Percentiles rank a stretch among this genome's conserved stretches.
Conservation (phyloP, 2,797 vertebrate genomes). For the Eupleurogrammus muticus region DNA sequence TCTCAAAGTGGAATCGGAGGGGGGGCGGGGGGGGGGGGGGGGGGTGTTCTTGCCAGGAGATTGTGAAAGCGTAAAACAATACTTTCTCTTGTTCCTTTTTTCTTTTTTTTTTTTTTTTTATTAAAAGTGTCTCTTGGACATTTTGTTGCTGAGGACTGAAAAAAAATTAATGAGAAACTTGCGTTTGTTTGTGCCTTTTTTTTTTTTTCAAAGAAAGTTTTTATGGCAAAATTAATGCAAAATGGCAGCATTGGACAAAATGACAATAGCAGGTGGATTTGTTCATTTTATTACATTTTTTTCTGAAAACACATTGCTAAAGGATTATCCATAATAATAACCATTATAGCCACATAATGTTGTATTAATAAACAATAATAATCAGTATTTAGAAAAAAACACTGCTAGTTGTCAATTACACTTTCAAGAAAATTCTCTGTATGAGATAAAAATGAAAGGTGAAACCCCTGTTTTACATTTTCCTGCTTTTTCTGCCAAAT, state of each 20-base stretch:
- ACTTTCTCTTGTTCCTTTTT: constrained; percentile 53
- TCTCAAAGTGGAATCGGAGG: constrained; percentile 66
- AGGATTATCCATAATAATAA: too few relatives aligned
- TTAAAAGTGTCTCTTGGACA: constrained; percentile 32
- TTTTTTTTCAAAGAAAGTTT: constrained; percentile 7
- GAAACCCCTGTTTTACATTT: background rate
- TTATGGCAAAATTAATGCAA: constrained; percentile 10
- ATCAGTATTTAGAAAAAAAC: background rate
- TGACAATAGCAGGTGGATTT: too few relatives aligned
- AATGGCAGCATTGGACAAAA: constrained; percentile 11
- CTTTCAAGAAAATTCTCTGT: background rate
- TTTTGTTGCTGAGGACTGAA: constrained; percentile 35
- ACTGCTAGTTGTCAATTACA: too few relatives aligned
- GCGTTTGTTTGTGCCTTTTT: background rate
- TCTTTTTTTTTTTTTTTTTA: background rate
- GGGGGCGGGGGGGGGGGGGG: too few relatives aligned
- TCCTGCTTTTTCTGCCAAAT: too few relatives aligned
- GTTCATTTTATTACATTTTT: too few relatives aligned
- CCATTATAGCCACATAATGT: too few relatives aligned
- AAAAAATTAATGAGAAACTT: constrained; percentile 24
- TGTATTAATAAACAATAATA: too few relatives aligned
- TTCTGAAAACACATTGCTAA: too few relatives aligned
- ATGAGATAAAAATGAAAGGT: background rate
- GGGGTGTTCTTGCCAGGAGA: constrained; percentile 52
- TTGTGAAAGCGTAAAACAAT: constrained; percentile 77